Evolutionary conservation across 2,797 vertebrate species (phyloP).

Genomic region (Thamnophis elegans): DNA sequence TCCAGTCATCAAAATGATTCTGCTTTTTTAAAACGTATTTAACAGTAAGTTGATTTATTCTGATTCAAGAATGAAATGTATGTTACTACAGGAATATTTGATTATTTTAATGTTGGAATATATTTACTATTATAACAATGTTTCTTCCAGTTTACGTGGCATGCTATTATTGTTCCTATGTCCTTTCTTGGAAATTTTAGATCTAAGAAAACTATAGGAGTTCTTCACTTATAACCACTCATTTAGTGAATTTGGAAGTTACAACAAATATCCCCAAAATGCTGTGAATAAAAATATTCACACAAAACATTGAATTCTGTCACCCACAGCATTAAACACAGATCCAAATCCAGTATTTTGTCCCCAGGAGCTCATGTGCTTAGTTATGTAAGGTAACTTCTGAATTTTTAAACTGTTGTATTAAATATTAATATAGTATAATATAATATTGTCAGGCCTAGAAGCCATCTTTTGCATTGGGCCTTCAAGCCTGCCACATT

Average conservation of each 20-base stretch:
- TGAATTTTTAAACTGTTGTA: background rate
- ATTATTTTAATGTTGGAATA: background rate
- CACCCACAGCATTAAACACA: background rate
- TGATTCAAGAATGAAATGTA: background rate
- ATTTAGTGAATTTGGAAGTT: background rate
- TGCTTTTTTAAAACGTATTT: background rate
- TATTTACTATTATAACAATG: background rate
- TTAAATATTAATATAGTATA: background rate
- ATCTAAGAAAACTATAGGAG: background rate
- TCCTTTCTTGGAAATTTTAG: background rate
- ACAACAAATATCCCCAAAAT: background rate
- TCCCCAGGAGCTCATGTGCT: background rate
- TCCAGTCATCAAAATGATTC: background rate
- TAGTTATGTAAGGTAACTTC: background rate
- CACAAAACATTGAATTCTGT: background rate
- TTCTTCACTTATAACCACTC: background rate
- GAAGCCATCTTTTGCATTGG: too few relatives aligned
- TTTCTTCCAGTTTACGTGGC: background rate
- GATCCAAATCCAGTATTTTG: background rate
- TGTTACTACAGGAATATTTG: background rate
- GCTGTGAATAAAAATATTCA: background rate
- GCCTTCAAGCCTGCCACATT: too few relatives aligned
- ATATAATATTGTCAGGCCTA: too few relatives aligned
- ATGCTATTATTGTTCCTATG: background rate
- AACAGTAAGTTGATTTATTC: background rate